Base-by-base conservation (phyloP, 2,888 invertebrate genomes). In the Chrysopilus asiliformis region DNA sequence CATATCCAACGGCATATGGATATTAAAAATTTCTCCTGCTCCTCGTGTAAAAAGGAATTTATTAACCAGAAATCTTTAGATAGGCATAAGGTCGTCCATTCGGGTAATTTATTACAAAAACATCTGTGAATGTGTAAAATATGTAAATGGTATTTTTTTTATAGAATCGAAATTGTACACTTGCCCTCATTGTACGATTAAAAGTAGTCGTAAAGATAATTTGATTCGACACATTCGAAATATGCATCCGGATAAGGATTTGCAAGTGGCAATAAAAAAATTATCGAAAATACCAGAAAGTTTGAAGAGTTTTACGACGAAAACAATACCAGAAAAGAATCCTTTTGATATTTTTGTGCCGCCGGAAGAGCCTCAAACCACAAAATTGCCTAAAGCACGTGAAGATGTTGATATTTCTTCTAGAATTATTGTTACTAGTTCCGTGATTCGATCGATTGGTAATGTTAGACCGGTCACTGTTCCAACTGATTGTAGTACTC, bases 161-260 rank as follows among this genome's bases (percentile, higher is more conserved):
- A 34, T 53, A 79, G 82, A 74, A 51, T 67, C 68, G 4, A 75
- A 78, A 48, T 76, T 75, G 4, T 85, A 73, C 51, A 71, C 71
- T 14, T 86, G 86, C 54, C 69, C 68, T 43, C 67, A 76, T 17
- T 86, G 86, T 57, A 68, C 70, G 24, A 74, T 76, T 7, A 70
- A 70, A 26, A 84, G 84, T 53, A 66, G 77, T 29, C 67, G 86
- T 40, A 81, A 79, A 53, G 86, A 86, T 55, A 86, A 85, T 54
- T 66, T 85, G 41, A 71, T 74, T 41, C 69, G 85, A 0, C 85
- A 85, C 56, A 67, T 82, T 39, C 72, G 76, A 36, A 80, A 83
- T 56, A 76, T 81, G 36, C 85, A 86, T 57, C 73, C 75, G 1
- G 72, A 66, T 5, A 32, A 37, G 12, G 13, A 37, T 32, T 7